Percentiles rank a stretch among this genome's conserved stretches.
These are phyloP conservation scores for Drosophila athabasca DNA, from an alignment of 1,140 invertebrate species.

Conservation along the genomic window DNA sequence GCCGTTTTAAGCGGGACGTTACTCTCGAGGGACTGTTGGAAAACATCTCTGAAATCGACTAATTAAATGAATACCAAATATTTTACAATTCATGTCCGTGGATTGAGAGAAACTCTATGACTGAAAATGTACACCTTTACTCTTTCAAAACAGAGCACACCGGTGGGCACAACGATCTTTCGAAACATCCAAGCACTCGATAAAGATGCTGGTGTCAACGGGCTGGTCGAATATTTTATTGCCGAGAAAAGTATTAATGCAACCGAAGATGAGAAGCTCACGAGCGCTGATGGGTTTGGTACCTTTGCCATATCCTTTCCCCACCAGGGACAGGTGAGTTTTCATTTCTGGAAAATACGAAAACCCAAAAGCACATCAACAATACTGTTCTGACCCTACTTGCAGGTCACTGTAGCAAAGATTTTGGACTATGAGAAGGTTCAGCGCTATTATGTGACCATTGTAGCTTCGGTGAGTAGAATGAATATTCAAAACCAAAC, in stretches of 20 bases:
- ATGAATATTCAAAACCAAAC: too few species aligned
- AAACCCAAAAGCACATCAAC: too few species aligned
- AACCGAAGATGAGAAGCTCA: slow-evolving; percentile 86
- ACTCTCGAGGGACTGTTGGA: slow-evolving; percentile 38
- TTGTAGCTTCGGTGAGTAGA: slow-evolving; percentile 93
- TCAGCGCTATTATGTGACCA: slow-evolving; percentile 94
- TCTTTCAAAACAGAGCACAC: slow-evolving; percentile 88
- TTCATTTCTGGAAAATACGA: too few species aligned
- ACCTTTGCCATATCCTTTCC: slow-evolving; percentile 94
- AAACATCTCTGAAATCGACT: too few species aligned
- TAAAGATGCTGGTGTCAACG: slow-evolving; percentile 93
- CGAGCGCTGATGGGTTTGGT: slow-evolving; percentile 91
- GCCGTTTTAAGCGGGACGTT: slow-evolving; percentile 38
- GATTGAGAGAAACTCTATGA: too few species aligned
- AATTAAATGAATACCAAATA: too few species aligned
- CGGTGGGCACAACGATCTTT: slow-evolving; percentile 94
- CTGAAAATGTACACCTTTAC: too few species aligned
- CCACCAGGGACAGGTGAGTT: slow-evolving; percentile 90
- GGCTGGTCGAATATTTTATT: slow-evolving; percentile 92
- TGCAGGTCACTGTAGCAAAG: slow-evolving; percentile 91
- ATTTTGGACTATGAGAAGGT: slow-evolving; percentile 94
- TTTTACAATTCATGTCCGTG: too few species aligned
- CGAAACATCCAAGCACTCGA: slow-evolving; percentile 92
- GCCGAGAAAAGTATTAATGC: slow-evolving; percentile 85
- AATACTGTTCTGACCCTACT: not conserved